Evolutionary conservation across 2,888 invertebrate genomes (phyloP), one percentile per base, ranked within the genome.

Genomic region (Trisateles emortualis): DNA sequence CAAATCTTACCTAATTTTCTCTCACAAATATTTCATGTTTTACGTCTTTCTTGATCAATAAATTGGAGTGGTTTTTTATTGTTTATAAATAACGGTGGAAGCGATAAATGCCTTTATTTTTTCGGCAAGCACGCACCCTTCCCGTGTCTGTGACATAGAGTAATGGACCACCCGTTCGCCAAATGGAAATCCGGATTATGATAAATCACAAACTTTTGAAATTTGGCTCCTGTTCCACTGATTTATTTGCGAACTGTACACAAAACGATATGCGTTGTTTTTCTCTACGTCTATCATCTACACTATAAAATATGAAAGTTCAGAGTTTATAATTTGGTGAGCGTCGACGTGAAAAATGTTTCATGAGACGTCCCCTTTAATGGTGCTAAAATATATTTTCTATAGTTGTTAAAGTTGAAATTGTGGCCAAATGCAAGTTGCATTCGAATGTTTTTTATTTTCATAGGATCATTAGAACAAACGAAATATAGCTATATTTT

Each of bases 181-280:
- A 90, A 90, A 91, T 90, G 89, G 90, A 86, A 88, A 88, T 89
- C 81, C 84, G 84, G 87, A 90, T 90, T 89, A 90, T 91, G 90
- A 91, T 91, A 91, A 91, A 91, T 91, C 90, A 89, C 85, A 89
- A 91, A 90, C 84, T 91, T 90, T 90, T 88, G 88, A 86, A 89
- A 88, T 90, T 88, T 86, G 83, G 81, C 87, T 85, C 83, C 83
- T 86, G 88, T 83, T 81, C 78, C 74, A 74, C 75, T 88, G 88
- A 90, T 89, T 90, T 90, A 90, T 90, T 83, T 80, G 80, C 77
- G 53, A 79, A 85, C 75, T 81, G 76, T 85, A 85, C 81, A 85
- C 83, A 84, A 79, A 82, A 79, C 79, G 81, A 81, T 81, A 79
- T 79, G 78, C 77, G 71, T 74, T 78, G 76, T 81, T 84, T 78